Evolutionary conservation across 2,113 vertebrate genomes (phyloP), one percentile per base, ranked within the genome.

Genomic region (Pseudopodoces humilis): DNA sequence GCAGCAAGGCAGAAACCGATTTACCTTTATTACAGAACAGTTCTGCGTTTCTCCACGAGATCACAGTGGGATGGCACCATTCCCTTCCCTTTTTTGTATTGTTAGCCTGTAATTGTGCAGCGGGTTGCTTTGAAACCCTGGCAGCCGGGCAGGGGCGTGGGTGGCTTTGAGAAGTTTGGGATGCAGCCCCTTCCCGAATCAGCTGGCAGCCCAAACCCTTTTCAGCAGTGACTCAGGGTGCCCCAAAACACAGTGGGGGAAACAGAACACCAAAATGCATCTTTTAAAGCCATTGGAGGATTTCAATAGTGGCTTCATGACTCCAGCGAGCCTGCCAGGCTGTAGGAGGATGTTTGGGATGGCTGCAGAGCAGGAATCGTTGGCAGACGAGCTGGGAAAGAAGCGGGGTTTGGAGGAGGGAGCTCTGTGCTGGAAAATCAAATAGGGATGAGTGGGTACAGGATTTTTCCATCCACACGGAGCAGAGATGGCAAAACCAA

Each of bases 201-300:
- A 0, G 10, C 68, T 83, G 92, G 95, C 71, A 83, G 75, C 71
- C 92, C 69, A 64, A 89, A 56, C n/a, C 62, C 81, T 72, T 87
- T 83, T 65, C 67, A 87, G 19, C 81, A 67, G 87, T 94, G 94
- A 96, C 86, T 95, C 91, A 94, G 37, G 33, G 62, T n/a, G 58
- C 77, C 72, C 87, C 22, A 9, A 53, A 86, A 77, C 77, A 46
- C 46, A 46, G 83, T 13, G 55, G 70, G 83, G 20, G 39, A 55
- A 86, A 52, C 37, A 72, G 62, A 91, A 69, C 55, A 50, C 50
- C 71, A 80, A 91, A 65, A 46, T 5, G 0, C 30, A 30, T 28
- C 53, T 94, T 88, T 85, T 15, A 50, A 94, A 65, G 62, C 49
- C 37, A 13, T 39, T 79, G 83, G 50, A 68, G 75, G 70, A 15